Evolutionary conservation across 2,888 invertebrate species (phyloP).

Genomic region (Conus canariensis): DNA sequence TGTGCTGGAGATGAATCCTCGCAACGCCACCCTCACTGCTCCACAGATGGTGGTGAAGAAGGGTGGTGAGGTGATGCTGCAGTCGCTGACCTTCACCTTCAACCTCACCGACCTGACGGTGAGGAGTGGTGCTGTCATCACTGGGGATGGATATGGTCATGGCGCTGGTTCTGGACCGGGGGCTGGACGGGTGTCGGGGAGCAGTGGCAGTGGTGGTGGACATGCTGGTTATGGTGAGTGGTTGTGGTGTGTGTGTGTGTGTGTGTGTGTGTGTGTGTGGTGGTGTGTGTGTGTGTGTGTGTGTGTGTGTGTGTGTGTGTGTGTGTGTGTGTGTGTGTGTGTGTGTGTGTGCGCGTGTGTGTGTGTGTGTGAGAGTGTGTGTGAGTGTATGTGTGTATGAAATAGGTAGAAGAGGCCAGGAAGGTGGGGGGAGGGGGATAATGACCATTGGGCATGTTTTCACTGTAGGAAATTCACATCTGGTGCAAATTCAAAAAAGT

Average conservation of each 20-base stretch:
- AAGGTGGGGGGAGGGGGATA: too few species aligned
- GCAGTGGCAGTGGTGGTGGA: conserved; percentile 59
- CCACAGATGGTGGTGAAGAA: conserved; percentile 56
- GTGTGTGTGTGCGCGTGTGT: neutral
- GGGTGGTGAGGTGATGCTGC: conserved; percentile 54
- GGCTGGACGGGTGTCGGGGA: conserved; percentile 47
- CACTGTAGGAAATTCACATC: too few species aligned
- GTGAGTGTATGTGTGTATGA: neutral
- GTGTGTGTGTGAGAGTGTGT: neutral
- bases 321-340: neutral
- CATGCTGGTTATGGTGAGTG: conserved; percentile 61
- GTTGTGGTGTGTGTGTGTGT: neutral
- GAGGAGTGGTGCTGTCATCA: conserved; percentile 57
- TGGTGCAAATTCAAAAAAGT: too few species aligned
- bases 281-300: neutral
- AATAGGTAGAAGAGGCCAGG: too few species aligned
- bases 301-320: neutral
- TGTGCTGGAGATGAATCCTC: conserved; percentile 55
- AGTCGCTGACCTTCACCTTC: conserved; percentile 50
- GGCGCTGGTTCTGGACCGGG: conserved; percentile 54
- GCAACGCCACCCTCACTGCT: conserved; percentile 47
- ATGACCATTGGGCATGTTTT: too few species aligned
- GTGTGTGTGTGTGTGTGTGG: neutral
- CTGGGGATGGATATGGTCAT: conserved; percentile 60
- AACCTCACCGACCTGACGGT: conserved; percentile 54